Base-by-base conservation (phyloP, 2,113 vertebrate species). In the Machaerirhynchus nigripectus region DNA sequence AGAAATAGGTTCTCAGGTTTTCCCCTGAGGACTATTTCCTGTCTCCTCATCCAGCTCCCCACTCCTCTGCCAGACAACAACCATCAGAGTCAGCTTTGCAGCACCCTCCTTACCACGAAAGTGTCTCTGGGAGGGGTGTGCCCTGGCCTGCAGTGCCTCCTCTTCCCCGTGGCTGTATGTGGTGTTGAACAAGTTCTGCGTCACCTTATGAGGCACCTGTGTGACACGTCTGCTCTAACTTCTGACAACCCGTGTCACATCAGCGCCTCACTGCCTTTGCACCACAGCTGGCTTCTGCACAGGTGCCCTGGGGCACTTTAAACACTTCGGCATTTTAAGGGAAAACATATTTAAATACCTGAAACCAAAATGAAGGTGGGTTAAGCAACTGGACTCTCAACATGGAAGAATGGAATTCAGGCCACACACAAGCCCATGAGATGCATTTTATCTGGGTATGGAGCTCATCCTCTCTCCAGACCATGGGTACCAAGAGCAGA, bases 61-160 rank as follows among this genome's bases (percentile, higher is more conserved):
- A 4, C 11, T 56, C 33, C 12, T 12, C 9, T 28, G 17, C 31
- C 47, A 75, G 31, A 26, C 10, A 80, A 33, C 5, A 69, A 9
- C 19, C 53, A 28, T 7, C 15, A 57, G 55, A n/a, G 10, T 2
- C 56, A 39, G 4, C 33, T 86, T 42, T 50, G 33, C 46, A 69
- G 26, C 22, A 42, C 12, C 19, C 1, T 1, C 37, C 31, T 52
- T 15, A 28, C 21, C 69, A 47, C 0, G 0, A 39, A 28, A 10
- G 17, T n/a, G 13, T 69, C 22, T 23, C 63, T 87, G 31, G 53
- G 11, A 69, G 28, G 37, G 28, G n/a, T 15, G 10, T 4, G 44
- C 2, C 16, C 40, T 3, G 0, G 0, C 30, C 44, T 87, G 13
- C 68, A 77, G 33, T 53, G 19, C 22, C 7, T 74, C 15, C 21